Evolutionary conservation across 2,797 vertebrate species (phyloP), one percentile per base, ranked within the genome.

Genomic region (Hephaestus fuliginosus): DNA sequence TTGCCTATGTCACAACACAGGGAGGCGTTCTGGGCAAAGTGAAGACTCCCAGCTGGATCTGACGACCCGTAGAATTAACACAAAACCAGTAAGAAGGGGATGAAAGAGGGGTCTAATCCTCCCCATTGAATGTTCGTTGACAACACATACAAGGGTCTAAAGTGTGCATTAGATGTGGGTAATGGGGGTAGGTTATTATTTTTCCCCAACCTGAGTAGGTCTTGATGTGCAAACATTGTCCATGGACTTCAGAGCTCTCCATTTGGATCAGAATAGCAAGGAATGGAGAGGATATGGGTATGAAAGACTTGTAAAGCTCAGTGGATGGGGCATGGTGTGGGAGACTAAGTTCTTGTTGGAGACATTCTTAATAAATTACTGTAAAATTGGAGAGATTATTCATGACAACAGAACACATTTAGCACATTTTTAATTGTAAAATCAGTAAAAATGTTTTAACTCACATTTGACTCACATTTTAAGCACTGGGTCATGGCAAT

Each of bases 41-140:
- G 82, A 89, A 86, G 86, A 88, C 85, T 90, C 85, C 90, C 88
- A 92, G 89, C 90, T 95, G 91, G 90, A 93, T 90, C 28, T 81
- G 87, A 91, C 77, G 86, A 93, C 88, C 88, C 81, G 60, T 76
- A 81, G 86, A 88, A 86, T 88, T 90, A 88, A 89, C 82, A 93
- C 70, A 89, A 90, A 89, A 91, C 86, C 84, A 74, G 76, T 55
- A 88, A 89, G 87, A 80, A 91, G 88, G 72, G 88, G 93, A 95
- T 95, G 90, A 95, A 96, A 94, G 91, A 88, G 86, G 87, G 82
- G 80, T 87, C 81, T 91, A 91, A 95, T 90, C 90, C 88, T 81
- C 80, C 68, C 82, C 64, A 85, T 84, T 90, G 70, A 94, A 88
- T 41, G 79, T 61, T 58, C 60, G 74, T 51, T 86, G 86, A 91